phyloP scores from a whole-genome alignment of 2,888 invertebrate genomes.

The Trachelus stipa region DNA sequence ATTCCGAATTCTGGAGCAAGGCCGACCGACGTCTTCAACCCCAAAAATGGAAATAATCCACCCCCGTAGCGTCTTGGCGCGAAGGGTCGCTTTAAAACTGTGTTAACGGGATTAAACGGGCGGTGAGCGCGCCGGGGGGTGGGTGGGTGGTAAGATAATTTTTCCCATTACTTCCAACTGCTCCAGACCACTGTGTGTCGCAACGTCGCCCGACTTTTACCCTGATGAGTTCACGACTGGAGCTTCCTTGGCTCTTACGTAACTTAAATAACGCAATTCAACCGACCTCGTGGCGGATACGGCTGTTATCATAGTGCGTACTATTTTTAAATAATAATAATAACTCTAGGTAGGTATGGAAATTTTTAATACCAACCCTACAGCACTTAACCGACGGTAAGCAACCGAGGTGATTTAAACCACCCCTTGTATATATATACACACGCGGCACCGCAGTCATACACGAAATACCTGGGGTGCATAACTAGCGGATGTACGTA shows the following conservation, averaged over 20 bases:
- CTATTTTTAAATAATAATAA: neutral
- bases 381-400: neutral
- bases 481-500: neutral
- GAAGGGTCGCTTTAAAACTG: slow-evolving; percentile 25
- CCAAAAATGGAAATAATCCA: slow-evolving; percentile 23
- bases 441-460: neutral
- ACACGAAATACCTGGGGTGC: neutral
- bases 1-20: slow-evolving; percentile 22
- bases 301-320: neutral
- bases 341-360: neutral
- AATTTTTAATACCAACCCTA: neutral
- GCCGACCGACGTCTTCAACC: neutral
- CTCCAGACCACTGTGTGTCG: slow-evolving; percentile 26
- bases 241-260: neutral
- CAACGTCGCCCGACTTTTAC: slow-evolving; percentile 43
- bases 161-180: slow-evolving; percentile 32
- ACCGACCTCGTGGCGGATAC: neutral
- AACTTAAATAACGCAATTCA: neutral
- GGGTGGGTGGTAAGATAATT: slow-evolving; percentile 28
- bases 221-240: slow-evolving; percentile 40
- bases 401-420: neutral
- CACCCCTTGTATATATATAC: neutral
- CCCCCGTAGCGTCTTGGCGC: slow-evolving; percentile 7
- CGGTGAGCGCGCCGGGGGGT: slow-evolving; percentile 13
- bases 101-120: slow-evolving; percentile 32